Conservation (phyloP, 2,797 vertebrate genomes). For the Champsocephalus gunnari region DNA sequence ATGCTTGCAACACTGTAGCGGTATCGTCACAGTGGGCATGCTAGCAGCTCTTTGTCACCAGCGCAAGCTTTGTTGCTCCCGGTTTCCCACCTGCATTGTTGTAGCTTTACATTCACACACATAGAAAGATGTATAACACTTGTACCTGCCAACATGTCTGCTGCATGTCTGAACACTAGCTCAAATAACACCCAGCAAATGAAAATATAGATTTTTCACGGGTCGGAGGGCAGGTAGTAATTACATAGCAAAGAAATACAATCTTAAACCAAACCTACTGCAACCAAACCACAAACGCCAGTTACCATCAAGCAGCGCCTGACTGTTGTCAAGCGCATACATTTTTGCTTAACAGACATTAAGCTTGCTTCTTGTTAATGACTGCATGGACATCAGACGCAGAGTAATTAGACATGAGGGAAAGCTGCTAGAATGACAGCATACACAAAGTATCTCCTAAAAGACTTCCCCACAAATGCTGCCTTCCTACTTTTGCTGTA, state of each 20-base stretch:
- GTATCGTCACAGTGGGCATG: no score
- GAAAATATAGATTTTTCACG: slow-evolving; percentile 50
- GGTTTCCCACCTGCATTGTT: slow-evolving; percentile 22
- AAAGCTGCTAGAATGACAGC: slow-evolving; percentile 25
- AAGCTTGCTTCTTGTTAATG: slow-evolving; percentile 36
- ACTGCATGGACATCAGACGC: slow-evolving; percentile 31
- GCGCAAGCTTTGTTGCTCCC: background rate
- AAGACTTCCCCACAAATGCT: background rate
- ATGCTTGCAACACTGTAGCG: no score
- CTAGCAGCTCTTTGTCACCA: background rate
- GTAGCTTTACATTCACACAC: slow-evolving; percentile 3
- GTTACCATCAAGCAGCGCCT: slow-evolving; percentile 47
- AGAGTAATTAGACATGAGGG: slow-evolving; percentile 34
- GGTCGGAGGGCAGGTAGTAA: slow-evolving; percentile 9
- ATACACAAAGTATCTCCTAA: slow-evolving; percentile 11
- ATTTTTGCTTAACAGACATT: slow-evolving; percentile 38
- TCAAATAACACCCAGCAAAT: slow-evolving; percentile 44
- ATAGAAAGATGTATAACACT: slow-evolving; percentile 23
- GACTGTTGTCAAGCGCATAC: slow-evolving; percentile 34
- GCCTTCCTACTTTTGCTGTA: background rate
- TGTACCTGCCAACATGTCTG: slow-evolving; percentile 24
- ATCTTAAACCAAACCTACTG: slow-evolving; percentile 13
- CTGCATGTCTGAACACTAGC: slow-evolving; percentile 21
- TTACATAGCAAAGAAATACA: slow-evolving; percentile 24
- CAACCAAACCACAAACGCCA: slow-evolving; percentile 25